Base-by-base conservation (phyloP, 2,113 vertebrate genomes). In the Boulengeromyrus knoepffleri region DNA sequence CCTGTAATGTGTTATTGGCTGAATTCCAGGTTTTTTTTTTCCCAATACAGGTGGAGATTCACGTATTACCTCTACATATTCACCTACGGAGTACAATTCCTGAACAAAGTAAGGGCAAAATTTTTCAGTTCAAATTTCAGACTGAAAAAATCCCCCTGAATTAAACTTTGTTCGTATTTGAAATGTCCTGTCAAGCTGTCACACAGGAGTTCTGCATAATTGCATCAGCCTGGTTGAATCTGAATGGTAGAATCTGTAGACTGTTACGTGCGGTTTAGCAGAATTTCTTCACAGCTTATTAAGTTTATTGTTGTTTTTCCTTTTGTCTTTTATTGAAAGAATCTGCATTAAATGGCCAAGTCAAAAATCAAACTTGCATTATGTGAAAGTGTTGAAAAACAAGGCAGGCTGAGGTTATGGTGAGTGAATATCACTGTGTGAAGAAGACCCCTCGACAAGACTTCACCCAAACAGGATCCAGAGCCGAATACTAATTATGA, bases 51-150 rank as follows among this genome's bases (percentile, higher is more conserved):
- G 97, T 99, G 98, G 98, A 96, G 95, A 94, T 97, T 98, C 94
- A 97, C 97, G 62, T 99, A 98, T 97, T 97, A 96, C 93, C 94
- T 98, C 92, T 97, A 96, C 90, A 95, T 98, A 93, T 98, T 98
- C 95, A 97, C 95, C 91, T 99, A 98, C 91, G 97, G 98, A 94
- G 96, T 98, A 74, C 97, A 97, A 90, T 98, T 98, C 93, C 97
- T 99, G 92, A 99, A 98, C 96, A 98, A 99, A 97, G 99, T 99
- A 97, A 92, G 96, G 19, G 8, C 17, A n/a, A 10, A 13, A 53
- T 31, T 3, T 58, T 27, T 49, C 74, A 5, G 19, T 53, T 80
- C 46, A 39, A n/a, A 52, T 52, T 27, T 24, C 49, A 50, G 53
- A 88, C 36, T 45, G 8, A 88, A 42, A 46, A 87, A 52, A 36